Conservation (phyloP, 2,113 vertebrate genomes). For the Dromiciops gliroides region DNA sequence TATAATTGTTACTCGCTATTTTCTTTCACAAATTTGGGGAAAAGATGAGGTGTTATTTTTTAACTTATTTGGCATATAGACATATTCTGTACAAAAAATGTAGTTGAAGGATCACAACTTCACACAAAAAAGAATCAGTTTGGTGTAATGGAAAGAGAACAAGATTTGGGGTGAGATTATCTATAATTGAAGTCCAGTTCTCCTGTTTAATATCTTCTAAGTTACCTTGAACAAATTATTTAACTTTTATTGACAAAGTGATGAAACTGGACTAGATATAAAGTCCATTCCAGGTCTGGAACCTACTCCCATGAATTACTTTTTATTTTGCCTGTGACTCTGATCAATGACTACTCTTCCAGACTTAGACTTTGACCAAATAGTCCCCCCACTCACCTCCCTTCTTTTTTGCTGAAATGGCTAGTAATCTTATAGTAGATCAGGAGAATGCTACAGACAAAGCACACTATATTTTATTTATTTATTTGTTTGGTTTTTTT, state of each 20-base stretch:
- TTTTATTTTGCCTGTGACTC: background rate
- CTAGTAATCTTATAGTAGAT: background rate
- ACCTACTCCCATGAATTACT: background rate
- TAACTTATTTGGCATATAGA: background rate
- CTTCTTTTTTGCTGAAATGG: background rate
- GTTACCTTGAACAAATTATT: background rate
- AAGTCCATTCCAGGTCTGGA: background rate
- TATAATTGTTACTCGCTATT: conserved; percentile 15
- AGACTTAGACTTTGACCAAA: background rate
- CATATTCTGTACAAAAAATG: conserved; percentile 38
- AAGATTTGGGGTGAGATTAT: background rate
- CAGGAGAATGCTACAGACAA: background rate
- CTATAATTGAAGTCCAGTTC: background rate
- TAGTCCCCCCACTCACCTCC: background rate
- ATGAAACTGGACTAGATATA: background rate
- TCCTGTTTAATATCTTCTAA: background rate
- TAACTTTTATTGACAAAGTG: background rate
- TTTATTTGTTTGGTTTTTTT: no score
- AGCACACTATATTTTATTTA: background rate
- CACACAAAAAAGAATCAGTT: conserved; percentile 25
- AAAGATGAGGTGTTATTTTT: background rate
- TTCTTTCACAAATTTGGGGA: conserved; percentile 26
- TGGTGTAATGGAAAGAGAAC: background rate
- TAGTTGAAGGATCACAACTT: background rate
- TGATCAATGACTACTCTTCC: background rate